Percentiles rank a stretch among this genome's conserved stretches.
Conservation (phyloP, 2,113 vertebrate species). For the Ceratotherium simum region DNA sequence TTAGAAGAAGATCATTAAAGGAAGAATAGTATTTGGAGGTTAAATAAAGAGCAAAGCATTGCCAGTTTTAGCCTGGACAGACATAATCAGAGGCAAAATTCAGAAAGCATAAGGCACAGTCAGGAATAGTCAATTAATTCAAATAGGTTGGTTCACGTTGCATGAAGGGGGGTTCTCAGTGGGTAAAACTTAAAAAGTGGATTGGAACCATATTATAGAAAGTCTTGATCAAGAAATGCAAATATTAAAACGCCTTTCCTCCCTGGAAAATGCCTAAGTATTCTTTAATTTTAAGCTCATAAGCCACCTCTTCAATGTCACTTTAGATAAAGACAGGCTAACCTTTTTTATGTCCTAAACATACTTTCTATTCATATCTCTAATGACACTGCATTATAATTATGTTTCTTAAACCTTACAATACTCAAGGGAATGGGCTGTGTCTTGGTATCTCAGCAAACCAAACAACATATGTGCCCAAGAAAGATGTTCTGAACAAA, state of each 20-base stretch:
- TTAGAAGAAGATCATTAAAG: not conserved
- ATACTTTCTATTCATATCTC: not conserved
- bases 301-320: not conserved
- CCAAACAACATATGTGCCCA: not conserved
- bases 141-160: not conserved
- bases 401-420: not conserved
- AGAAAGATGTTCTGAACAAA: constrained; percentile 9
- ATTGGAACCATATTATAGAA: not conserved
- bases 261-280: not conserved
- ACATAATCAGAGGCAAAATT: not conserved
- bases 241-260: constrained; percentile 16
- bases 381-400: not conserved
- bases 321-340: not conserved
- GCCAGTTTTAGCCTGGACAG: not conserved
- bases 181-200: not conserved
- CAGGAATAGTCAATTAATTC: not conserved
- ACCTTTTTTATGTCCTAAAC: not conserved
- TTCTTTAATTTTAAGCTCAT: not conserved
- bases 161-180: not conserved
- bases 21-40: not conserved
- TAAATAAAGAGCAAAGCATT: not conserved
- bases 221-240: not conserved
- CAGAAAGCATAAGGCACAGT: not conserved
- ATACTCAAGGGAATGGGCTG: not conserved
- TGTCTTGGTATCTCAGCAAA: not conserved